Evolutionary conservation across 2,797 vertebrate genomes (phyloP).

Genomic region (Prionace glauca): DNA sequence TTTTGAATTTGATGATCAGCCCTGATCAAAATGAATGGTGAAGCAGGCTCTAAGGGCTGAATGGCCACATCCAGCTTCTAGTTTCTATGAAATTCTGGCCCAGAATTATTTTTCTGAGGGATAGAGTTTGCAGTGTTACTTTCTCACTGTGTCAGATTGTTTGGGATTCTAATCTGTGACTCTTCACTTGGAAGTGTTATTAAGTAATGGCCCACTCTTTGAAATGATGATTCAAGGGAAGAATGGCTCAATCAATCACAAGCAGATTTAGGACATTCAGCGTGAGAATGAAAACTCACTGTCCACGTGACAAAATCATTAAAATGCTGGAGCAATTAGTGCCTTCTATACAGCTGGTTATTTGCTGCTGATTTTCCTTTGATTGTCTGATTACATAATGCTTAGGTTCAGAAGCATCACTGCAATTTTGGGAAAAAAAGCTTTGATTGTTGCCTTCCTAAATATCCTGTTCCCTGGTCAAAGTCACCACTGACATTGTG

Average conservation of each 20-base stretch:
- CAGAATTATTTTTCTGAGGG: not conserved
- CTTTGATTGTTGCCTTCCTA: too few species aligned
- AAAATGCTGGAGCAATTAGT: not conserved
- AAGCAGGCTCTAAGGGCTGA: too few species aligned
- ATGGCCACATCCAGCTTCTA: too few species aligned
- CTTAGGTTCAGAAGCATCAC: too few species aligned
- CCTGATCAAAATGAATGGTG: too few species aligned
- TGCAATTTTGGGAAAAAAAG: too few species aligned
- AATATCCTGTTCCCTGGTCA: not conserved
- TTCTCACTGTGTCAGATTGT: not conserved
- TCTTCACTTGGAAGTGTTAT: not conserved
- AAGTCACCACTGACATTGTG: not conserved
- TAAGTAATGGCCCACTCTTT: not conserved
- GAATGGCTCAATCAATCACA: not conserved
- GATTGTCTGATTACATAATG: not conserved
- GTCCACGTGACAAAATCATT: not conserved
- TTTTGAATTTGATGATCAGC: too few species aligned
- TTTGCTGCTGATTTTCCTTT: not conserved
- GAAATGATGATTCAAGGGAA: not conserved
- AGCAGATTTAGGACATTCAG: not conserved
- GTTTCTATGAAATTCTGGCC: not conserved
- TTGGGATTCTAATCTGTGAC: not conserved
- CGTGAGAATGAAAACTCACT: not conserved
- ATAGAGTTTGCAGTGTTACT: not conserved
- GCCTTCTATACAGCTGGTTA: not conserved